Conservation (phyloP, 2,113 vertebrate genomes). For the Tympanuchus pallidicinctus region DNA sequence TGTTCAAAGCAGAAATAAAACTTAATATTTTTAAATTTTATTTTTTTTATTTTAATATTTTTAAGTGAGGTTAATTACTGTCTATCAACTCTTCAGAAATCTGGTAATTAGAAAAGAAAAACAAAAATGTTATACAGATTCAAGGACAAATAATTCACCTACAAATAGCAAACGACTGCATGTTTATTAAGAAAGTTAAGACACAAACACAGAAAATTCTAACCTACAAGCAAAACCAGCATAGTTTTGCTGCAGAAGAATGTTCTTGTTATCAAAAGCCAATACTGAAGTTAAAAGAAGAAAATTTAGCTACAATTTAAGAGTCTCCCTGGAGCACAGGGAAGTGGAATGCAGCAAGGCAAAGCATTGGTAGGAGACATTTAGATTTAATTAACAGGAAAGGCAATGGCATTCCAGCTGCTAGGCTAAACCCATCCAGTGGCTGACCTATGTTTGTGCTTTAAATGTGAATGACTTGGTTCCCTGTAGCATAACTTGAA, state of each 20-base stretch:
- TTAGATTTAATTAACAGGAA: neutral
- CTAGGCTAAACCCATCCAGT: neutral
- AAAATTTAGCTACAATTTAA: neutral
- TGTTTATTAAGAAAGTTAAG: neutral
- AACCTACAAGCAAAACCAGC: neutral
- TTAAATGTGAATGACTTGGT: neutral
- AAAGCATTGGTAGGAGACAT: neutral
- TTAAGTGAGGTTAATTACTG: neutral
- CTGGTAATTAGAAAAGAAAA: neutral
- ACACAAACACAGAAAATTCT: neutral
- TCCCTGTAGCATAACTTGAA: neutral
- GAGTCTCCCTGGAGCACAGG: neutral
- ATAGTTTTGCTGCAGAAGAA: neutral
- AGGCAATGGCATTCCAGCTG: neutral
- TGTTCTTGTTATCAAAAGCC: neutral
- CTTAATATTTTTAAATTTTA: too few species aligned
- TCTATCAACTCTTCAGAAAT: neutral
- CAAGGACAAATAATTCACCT: neutral
- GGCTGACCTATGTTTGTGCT: rapidly evolving
- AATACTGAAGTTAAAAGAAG: neutral
- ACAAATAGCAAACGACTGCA: neutral
- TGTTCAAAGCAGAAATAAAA: neutral
- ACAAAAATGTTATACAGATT: neutral
- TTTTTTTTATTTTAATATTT: neutral
- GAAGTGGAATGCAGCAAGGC: neutral